Base-by-base conservation (phyloP, 2,888 invertebrate species). In the Drosophila sordidapex region DNA sequence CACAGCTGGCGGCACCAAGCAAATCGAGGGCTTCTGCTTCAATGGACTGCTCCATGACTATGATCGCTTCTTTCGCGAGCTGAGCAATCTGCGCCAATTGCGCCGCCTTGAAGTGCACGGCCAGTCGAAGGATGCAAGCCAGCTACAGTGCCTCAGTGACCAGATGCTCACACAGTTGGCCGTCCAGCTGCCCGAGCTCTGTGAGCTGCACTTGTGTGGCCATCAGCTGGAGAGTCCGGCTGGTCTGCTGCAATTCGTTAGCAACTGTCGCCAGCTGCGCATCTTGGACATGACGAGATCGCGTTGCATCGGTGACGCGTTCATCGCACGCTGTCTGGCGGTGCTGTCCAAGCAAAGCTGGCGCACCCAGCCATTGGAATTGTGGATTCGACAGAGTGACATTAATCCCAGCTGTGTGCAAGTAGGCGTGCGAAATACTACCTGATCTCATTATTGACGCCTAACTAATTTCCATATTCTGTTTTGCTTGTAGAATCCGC, bases 21-120 rank as follows among this genome's bases (percentile, higher is more conserved):
- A 71, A 21, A 90, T 90, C n/a, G 86, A 82, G 31, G 90, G 86
- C 1, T 90, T 90, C 25, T 83, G 90, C 21, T 90, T 90, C 36
- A 84, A 79, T 48, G 91, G 91, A 0, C 57, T 82, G 0, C 65
- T 91, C 0, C 86, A 90, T 29, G 91, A 90, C 54, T 86, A 91
- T 21, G 84, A 65, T 0, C 69, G 91, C 6, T 87, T 90, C 59
- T 90, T 89, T 58, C 70, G 73, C 0, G 90, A 91, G 56, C 67
- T 90, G 15, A 67, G 75, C 10, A 73, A 91, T 58, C 79, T 90
- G 35, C 70, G 70, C 0, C 74, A 79, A 11, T 63, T 90, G 27
- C 76, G 72, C 1, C 70, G 79, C 6, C 52, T 90, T 21, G 87
- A 83, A 36, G 61, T 90, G 29, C 79, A 84, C 6, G 74, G 81